Base-by-base conservation (phyloP, 2,113 vertebrate species). In the Silurus glanis region DNA sequence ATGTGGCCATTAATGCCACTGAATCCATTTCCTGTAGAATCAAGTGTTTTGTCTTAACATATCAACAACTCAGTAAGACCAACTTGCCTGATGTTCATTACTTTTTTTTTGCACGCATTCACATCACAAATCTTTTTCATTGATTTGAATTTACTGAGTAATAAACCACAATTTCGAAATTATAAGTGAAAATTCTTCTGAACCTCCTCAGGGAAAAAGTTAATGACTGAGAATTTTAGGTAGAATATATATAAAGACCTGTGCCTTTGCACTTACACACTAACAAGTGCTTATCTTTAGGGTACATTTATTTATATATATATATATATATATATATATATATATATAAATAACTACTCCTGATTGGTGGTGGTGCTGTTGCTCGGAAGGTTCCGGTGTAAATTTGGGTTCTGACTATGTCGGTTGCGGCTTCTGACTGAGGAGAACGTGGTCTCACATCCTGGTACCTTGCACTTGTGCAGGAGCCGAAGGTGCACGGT, bases 321-420 rank as follows among this genome's bases (percentile, higher is more conserved):
- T 14, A 37, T 37, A 37, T 37, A 37, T 37, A 37, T 37, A 37
- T 37, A 37, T 37, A 37, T 37, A 37, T 37, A 2, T 37, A 37
- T 37, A 37, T 37, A 37, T 37, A 37, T 37, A 37, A 10, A 53
- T 80, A n/a, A 28, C 83, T 94, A 94, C 88, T 94, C 92, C 59
- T 93, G 92, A 17, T 90, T 90, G 55, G 89, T 64, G 1, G 83
- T 4, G 16, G 89, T 61, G 81, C 85, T 91, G 81, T 88, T 91
- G 0, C 93, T 88, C 21, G 93, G 89, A 71, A 98, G 95, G 92
- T 97, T 97, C 90, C 95, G 96, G 94, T 99, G 98, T 89, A 99
- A 95, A 91, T 99, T 99, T 16, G 97, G 97, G 89, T 99, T 99
- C 94, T 99, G 98, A 91, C 98, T 99, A 93, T 99, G 98, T 64